A percentile compares a stretch with the other conserved stretches of the same genome.
Evolutionary conservation across 1,140 invertebrate species (phyloP).

Genomic region (Sinonovacula constricta): DNA sequence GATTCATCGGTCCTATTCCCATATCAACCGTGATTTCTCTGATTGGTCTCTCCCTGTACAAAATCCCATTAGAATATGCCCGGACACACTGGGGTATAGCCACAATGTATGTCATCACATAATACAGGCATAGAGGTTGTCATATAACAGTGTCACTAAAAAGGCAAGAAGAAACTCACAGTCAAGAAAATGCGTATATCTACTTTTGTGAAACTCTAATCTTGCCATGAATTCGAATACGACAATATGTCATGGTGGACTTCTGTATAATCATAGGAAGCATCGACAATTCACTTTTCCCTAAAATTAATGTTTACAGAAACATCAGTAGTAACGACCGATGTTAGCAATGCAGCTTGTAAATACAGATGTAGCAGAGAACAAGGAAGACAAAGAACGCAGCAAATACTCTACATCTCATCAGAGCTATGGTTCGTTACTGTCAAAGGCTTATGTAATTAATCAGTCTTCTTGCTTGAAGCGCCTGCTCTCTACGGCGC

Average conservation of each 20-base stretch:
- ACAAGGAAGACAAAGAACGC: too few species aligned
- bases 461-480: too few species aligned
- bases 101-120: conserved; percentile 36
- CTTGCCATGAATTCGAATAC: background rate
- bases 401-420: too few species aligned
- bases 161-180: background rate
- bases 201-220: background rate
- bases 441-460: too few species aligned
- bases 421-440: too few species aligned
- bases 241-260: background rate
- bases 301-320: too few species aligned
- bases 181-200: background rate
- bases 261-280: too few species aligned
- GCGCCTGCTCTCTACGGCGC: too few species aligned
- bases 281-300: too few species aligned
- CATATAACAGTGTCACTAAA: background rate
- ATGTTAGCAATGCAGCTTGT: too few species aligned
- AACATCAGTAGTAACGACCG: too few species aligned
- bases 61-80: conserved; percentile 59
- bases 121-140: background rate
- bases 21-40: conserved; percentile 71
- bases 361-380: too few species aligned
- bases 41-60: conserved; percentile 77
- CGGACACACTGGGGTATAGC: conserved; percentile 51
- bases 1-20: conserved; percentile 73